A percentile compares a stretch with the other conserved stretches of the same genome.
These are phyloP conservation scores for Drosophila neonasuta DNA, from an alignment of 2,888 invertebrate genomes.

Conservation along the genomic window DNA sequence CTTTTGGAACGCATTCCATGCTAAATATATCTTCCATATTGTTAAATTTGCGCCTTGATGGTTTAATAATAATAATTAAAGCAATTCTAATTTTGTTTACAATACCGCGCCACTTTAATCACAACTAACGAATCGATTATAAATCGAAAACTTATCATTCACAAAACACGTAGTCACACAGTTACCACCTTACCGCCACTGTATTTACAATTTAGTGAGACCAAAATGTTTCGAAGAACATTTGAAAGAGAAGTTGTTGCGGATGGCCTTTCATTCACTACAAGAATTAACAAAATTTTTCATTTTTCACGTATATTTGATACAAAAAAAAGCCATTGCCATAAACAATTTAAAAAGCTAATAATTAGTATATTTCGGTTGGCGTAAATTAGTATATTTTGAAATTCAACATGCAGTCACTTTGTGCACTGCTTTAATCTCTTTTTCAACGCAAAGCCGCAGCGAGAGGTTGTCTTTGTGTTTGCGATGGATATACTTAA, in stretches of 20 bases:
- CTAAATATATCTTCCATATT: conserved; percentile 12
- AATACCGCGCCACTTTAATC: conserved; percentile 26
- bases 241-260: neutral
- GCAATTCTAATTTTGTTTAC: conserved; percentile 11
- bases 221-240: neutral
- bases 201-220: neutral
- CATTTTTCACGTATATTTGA: too few species aligned
- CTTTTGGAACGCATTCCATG: neutral
- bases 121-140: conserved; percentile 10
- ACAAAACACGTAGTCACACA: neutral
- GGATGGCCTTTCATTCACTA: neutral
- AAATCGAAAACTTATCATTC: conserved; percentile 15
- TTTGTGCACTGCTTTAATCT: neutral
- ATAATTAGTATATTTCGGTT: neutral
- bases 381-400: neutral
- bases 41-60: neutral
- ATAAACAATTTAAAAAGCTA: too few species aligned
- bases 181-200: conserved; percentile 12
- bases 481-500: neutral
- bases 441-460: conserved; percentile 29
- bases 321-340: too few species aligned
- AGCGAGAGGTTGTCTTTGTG: neutral
- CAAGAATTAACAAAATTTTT: too few species aligned
- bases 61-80: neutral
- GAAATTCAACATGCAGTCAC: neutral